Percentiles rank a stretch among this genome's conserved stretches.
Conservation (phyloP, 2,797 vertebrate genomes). For the Odontamblyopus lacepedii region DNA sequence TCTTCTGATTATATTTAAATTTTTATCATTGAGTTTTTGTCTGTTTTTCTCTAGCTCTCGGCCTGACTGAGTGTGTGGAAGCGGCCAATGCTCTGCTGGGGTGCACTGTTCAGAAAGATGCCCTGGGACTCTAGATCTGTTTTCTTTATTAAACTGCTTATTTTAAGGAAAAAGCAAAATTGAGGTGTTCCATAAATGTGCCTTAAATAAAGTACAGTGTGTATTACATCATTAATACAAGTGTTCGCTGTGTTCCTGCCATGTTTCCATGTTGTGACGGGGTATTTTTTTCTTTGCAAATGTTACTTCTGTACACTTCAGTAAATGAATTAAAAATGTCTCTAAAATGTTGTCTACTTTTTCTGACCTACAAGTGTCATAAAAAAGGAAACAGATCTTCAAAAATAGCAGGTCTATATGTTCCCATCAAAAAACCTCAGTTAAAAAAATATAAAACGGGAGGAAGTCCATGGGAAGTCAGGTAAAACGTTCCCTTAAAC, state of each 20-base stretch:
- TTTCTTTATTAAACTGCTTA: background rate
- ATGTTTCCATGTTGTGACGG: background rate
- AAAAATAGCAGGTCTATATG: no score
- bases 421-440: no score
- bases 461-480: no score
- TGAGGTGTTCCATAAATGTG: background rate
- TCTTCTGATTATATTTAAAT: background rate
- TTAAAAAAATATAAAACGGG: background rate
- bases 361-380: no score
- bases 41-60: conserved; percentile 30
- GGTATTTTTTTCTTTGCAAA: background rate
- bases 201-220: background rate
- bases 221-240: no score
- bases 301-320: background rate
- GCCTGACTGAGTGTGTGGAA: conserved; percentile 50
- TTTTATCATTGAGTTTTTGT: background rate
- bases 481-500: no score
- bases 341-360: background rate
- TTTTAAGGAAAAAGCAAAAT: background rate
- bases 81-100: conserved; percentile 58
- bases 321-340: background rate
- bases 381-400: background rate
- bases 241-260: background rate
- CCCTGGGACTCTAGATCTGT: conserved; percentile 16
- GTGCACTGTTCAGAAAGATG: conserved; percentile 40